These are phyloP conservation scores for Lucilia sericata DNA, from an alignment of 1,140 invertebrate species.

Conservation along the genomic window DNA sequence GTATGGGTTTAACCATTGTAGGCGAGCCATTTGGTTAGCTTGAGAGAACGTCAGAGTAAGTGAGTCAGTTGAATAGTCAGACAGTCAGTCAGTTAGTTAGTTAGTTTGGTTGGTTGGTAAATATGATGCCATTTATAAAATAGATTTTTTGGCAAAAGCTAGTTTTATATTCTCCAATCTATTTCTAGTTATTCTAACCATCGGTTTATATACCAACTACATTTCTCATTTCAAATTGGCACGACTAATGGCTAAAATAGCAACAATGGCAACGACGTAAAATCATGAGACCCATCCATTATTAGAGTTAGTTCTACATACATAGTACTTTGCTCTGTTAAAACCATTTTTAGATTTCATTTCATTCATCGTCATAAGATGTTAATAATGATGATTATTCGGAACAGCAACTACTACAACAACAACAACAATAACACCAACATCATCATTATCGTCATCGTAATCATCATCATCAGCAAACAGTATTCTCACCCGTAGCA, in stretches of 20 bases:
- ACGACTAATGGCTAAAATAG: not conserved
- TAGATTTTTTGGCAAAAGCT: not conserved
- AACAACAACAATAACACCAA: not conserved
- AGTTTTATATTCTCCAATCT: slow-evolving; percentile 14
- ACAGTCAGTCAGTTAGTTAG: too few relatives aligned
- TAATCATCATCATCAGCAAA: not conserved
- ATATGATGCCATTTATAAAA: not conserved
- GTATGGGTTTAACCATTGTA: not conserved
- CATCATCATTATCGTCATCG: not conserved
- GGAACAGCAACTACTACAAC: slow-evolving; percentile 4
- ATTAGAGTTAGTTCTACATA: not conserved
- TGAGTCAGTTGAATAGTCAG: not conserved
- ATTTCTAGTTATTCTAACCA: not conserved
- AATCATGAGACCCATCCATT: slow-evolving; percentile 14
- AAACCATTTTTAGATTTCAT: slow-evolving; percentile 19
- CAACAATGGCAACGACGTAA: not conserved
- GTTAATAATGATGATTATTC: not conserved
- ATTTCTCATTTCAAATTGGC: slow-evolving; percentile 15
- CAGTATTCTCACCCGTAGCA: not conserved
- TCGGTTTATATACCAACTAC: not conserved
- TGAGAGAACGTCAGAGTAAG: not conserved
- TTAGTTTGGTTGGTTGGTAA: not conserved
- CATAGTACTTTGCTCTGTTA: not conserved
- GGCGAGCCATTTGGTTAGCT: not conserved
- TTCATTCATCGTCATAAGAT: slow-evolving; percentile 7